Percentiles rank a stretch among this genome's conserved stretches.
These are phyloP conservation scores for Tichodroma muraria DNA, from an alignment of 2,113 vertebrate genomes.

Conservation along the genomic window DNA sequence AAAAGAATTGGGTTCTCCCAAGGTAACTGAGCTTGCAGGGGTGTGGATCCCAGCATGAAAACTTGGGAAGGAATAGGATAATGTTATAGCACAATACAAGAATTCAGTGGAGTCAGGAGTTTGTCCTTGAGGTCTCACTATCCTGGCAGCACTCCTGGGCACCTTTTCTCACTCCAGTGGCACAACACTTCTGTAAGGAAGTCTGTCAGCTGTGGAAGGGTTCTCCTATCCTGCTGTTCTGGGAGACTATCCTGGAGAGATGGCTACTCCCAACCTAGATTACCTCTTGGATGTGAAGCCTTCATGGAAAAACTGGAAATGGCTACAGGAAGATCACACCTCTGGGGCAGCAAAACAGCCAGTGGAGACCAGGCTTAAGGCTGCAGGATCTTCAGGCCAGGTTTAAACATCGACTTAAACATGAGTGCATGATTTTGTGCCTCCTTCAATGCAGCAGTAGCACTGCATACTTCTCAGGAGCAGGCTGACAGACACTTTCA, in stretches of 20 bases:
- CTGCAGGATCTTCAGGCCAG: background rate
- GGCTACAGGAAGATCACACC: background rate
- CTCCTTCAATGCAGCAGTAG: background rate
- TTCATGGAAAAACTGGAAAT: background rate
- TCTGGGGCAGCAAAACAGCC: background rate
- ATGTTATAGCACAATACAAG: background rate
- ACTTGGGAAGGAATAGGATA: background rate
- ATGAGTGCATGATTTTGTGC: background rate
- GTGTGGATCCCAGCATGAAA: background rate
- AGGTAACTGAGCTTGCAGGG: background rate
- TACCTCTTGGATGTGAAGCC: background rate
- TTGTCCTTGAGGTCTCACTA: background rate
- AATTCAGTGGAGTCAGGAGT: background rate
- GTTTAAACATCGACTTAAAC: background rate
- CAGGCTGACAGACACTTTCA: background rate
- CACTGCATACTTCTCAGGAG: background rate
- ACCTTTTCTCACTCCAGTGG: background rate
- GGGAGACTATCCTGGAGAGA: background rate
- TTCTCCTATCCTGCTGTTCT: background rate
- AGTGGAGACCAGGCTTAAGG: background rate
- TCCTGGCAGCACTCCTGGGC: background rate
- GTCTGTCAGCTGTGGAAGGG: accelerated
- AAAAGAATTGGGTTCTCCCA: background rate
- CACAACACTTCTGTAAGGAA: background rate
- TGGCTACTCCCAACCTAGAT: background rate